A percentile compares a stretch with the other conserved stretches of the same genome.
Conservation (phyloP, 1,140 invertebrate genomes). For the Trinorchestia longiramus region DNA sequence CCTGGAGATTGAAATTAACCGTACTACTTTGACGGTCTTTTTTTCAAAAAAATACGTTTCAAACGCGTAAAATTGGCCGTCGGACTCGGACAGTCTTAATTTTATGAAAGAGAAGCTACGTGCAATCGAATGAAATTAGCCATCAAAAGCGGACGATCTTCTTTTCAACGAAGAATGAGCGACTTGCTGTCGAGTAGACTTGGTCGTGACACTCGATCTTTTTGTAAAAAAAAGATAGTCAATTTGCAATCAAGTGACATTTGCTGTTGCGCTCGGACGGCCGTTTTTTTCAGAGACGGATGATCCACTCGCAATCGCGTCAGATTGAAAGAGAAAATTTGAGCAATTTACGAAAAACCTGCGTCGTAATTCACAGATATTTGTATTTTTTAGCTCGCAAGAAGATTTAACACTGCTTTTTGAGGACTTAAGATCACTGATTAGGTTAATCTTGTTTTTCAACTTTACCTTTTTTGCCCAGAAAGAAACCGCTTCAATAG, state of each 20-base stretch:
- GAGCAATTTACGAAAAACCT: neutral
- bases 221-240: neutral
- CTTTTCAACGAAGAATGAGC: neutral
- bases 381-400: neutral
- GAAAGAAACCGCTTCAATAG: too few relatives aligned
- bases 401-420: neutral
- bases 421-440: neutral
- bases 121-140: neutral
- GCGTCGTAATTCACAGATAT: neutral
- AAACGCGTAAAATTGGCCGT: neutral
- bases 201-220: neutral
- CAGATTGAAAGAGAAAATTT: neutral
- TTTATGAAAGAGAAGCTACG: neutral
- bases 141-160: neutral
- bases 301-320: neutral
- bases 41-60: neutral
- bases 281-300: neutral
- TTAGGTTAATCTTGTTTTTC: neutral
- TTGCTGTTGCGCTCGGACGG: neutral
- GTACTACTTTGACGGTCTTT: neutral
- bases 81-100: neutral
- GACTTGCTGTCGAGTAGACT: neutral
- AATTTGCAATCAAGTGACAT: neutral
- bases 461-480: too few relatives aligned
- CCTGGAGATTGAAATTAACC: neutral